phyloP scores from a whole-genome alignment of 64 coral and sea anemone species.

The Montipora sp. region DNA sequence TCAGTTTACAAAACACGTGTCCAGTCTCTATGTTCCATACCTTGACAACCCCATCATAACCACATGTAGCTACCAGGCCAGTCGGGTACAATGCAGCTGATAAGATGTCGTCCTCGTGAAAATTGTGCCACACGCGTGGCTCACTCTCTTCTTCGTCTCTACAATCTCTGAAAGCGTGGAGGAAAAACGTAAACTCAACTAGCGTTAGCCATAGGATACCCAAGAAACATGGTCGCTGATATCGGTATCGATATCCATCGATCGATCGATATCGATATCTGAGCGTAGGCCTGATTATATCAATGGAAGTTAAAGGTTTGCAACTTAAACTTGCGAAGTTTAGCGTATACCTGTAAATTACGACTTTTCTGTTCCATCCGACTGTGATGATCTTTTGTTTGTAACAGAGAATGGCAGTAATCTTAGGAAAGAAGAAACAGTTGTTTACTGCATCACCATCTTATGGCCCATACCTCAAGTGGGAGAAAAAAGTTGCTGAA shows the following conservation, averaged over 20 bases:
- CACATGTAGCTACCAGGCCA: conserved; percentile 80
- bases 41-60: conserved; percentile 93
- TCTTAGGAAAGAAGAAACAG: conserved; percentile 21
- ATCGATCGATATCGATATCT: too few relatives aligned
- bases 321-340: neutral
- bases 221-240: neutral
- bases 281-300: too few relatives aligned
- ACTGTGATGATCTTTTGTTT: conserved; percentile 97
- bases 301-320: too few relatives aligned
- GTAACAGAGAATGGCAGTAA: conserved; percentile 88
- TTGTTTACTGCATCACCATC: neutral
- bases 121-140: conserved; percentile 85
- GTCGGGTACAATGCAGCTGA: conserved; percentile 84
- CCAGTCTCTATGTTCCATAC: conserved; percentile 95
- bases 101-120: conserved; percentile 95
- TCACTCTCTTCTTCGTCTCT: conserved; percentile 85
- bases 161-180: conserved; percentile 57
- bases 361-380: conserved; percentile 92
- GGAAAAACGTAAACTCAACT: neutral
- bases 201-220: neutral
- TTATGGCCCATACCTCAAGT: neutral
- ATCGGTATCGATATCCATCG: too few relatives aligned
- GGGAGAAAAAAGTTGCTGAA: too few relatives aligned
- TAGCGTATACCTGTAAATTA: conserved; percentile 76
- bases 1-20: conserved; percentile 76